Evolutionary conservation across 2,797 vertebrate species (phyloP), one percentile per base, ranked within the genome.

Genomic region (Sternarchorhynchus goeldii): DNA sequence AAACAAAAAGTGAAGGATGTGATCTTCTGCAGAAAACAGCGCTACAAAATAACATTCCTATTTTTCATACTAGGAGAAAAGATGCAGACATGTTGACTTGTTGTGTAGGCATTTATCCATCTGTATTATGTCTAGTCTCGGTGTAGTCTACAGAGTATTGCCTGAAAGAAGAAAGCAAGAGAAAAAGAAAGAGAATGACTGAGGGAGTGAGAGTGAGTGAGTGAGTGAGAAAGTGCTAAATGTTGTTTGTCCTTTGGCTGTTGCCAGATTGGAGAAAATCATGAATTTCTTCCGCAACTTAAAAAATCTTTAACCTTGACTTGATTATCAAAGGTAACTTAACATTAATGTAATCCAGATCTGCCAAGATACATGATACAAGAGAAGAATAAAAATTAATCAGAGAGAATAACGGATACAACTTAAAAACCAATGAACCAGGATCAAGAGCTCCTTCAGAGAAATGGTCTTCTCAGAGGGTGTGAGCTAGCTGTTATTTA

Each of bases 241-340:
- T 32, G 72, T 70, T 67, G 59, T 77, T 80, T 80, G 77, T 82
- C 21, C n/a, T 3, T 58, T 39, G 69, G 29, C 16, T 65, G 72
- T 64, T 78, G 83, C 78, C 78, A 81, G 80, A 82, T 78, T 75
- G 58, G 20, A 18, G 25, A 16, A 64, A 73, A 58, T 83, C 18
- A 31, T 45, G 29, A 17, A 32, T 17, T 57, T 25, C 6, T 36
- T 36, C 34, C 8, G 20, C 32, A 65, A 53, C 29, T 59, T 5
- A 25, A 21, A 53, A 32, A 8, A 31, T 32, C 57, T 65, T 34
- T 7, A 39, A 10, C 7, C 2, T 58, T 59, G 0, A 69, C 16
- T 16, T 21, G 36, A 3, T n/a, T 4, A n/a, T 39, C n/a, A 36
- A 34, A 31, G 4, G 16, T 31, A 65, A 20, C 2, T 3, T 2